Percentiles rank a stretch among this genome's conserved stretches.
Conservation (phyloP, 2,113 vertebrate species). For the Desmodus rotundus region DNA sequence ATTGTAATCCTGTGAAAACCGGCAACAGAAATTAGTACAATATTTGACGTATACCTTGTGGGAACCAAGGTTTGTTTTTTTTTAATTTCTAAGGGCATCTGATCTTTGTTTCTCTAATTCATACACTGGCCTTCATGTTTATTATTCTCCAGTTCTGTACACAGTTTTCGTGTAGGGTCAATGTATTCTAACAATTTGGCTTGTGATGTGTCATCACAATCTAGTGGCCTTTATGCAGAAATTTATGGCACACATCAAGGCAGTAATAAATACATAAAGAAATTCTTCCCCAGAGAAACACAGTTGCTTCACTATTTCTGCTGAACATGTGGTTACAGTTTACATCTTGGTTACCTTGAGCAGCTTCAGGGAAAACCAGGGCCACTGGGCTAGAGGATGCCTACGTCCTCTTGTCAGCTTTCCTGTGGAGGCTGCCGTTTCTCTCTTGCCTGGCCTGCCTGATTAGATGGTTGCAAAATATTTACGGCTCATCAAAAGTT, state of each 20-base stretch:
- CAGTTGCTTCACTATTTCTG: slow-evolving; percentile 57
- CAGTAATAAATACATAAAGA: slow-evolving; percentile 70
- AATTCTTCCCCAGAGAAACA: slow-evolving; percentile 66
- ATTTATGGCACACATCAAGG: slow-evolving; percentile 75
- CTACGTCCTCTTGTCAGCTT: background rate
- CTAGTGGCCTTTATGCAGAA: slow-evolving; percentile 70
- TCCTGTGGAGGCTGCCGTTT: background rate
- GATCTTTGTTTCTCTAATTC: background rate
- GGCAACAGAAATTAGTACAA: slow-evolving; percentile 39
- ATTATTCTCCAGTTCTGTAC: slow-evolving; percentile 65
- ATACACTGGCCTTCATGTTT: slow-evolving; percentile 55
- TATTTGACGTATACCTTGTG: slow-evolving; percentile 2
- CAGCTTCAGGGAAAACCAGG: slow-evolving; percentile 50
- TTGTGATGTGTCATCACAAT: slow-evolving; percentile 72
- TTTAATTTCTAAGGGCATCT: slow-evolving; percentile 22
- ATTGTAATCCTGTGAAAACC: slow-evolving; percentile 30
- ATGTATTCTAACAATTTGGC: slow-evolving; percentile 42
- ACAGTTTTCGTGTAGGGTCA: slow-evolving; percentile 66
- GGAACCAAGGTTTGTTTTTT: slow-evolving; percentile 38
- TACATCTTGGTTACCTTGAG: slow-evolving; percentile 67
- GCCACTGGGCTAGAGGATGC: background rate
- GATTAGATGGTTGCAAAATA: background rate
- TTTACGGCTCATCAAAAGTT: background rate
- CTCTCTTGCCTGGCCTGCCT: background rate
- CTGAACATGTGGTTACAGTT: slow-evolving; percentile 57